phyloP scores from a whole-genome alignment of 2,113 vertebrate genomes.

The Ellobius talpinus region DNA sequence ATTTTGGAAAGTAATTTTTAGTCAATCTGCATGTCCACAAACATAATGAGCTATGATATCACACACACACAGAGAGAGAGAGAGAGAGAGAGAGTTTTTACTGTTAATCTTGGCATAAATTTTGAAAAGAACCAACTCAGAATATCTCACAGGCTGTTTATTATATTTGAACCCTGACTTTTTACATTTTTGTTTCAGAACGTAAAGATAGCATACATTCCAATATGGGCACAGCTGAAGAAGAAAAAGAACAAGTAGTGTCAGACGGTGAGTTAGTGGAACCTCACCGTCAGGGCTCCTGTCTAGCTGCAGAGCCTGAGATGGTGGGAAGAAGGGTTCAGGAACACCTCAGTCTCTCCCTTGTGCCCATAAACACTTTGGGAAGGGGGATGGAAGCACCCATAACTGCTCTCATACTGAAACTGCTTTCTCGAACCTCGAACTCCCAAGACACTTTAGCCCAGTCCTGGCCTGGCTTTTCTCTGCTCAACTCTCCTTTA shows the following conservation, averaged over 20 bases:
- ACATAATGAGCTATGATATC: background rate
- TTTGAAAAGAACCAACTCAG: slow-evolving; percentile 36
- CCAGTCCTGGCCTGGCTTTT: background rate
- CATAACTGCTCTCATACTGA: background rate
- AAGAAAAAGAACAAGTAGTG: background rate
- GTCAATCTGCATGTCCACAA: background rate
- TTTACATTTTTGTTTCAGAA: slow-evolving; percentile 51
- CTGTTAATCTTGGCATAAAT: background rate
- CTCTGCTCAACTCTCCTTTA: background rate
- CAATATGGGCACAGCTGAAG: background rate
- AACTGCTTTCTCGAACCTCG: background rate
- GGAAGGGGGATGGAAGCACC: background rate
- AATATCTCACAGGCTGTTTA: background rate
- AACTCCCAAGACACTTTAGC: background rate
- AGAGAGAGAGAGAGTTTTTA: background rate
- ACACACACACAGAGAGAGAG: background rate
- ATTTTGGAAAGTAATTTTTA: slow-evolving; percentile 12
- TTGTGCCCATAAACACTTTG: background rate
- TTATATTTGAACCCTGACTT: slow-evolving; percentile 10
- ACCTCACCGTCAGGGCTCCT: accelerated
- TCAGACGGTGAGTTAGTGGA: background rate
- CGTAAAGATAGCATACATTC: background rate
- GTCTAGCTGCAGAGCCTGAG: background rate
- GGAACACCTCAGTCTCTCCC: background rate
- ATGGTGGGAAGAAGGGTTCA: background rate